Conservation (phyloP, 2,113 vertebrate species). For the Periophthalmus modestus region DNA sequence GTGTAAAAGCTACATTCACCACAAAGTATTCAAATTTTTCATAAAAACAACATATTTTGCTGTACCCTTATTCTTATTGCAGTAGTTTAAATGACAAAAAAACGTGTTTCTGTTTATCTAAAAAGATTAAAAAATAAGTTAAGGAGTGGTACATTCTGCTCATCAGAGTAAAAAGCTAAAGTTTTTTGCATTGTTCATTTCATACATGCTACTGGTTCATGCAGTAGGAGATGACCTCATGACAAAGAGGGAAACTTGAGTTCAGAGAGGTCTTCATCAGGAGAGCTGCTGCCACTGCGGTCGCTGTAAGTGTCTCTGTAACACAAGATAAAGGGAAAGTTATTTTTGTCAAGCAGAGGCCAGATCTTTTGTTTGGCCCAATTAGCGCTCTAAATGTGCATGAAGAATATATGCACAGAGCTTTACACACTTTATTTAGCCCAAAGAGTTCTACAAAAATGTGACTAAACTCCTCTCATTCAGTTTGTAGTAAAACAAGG, state of each 20-base stretch:
- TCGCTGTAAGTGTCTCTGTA: conserved; percentile 93
- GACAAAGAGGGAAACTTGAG: conserved; percentile 83
- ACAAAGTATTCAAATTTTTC: background rate
- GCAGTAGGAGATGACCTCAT: conserved; percentile 38
- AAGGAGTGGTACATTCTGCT: conserved; percentile 2
- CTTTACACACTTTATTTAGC: too few species aligned
- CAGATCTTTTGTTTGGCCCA: too few species aligned
- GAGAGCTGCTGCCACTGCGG: conserved; percentile 88
- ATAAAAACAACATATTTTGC: background rate
- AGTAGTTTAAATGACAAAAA: background rate
- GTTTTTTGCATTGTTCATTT: background rate
- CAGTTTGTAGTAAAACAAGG: too few species aligned
- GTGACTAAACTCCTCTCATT: too few species aligned
- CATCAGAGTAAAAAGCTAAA: background rate
- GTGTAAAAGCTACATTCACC: background rate
- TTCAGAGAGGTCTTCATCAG: conserved; percentile 86
- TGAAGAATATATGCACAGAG: too few species aligned
- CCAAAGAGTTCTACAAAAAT: too few species aligned
- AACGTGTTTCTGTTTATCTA: background rate
- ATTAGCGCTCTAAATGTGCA: too few species aligned
- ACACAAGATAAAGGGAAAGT: conserved; percentile 12
- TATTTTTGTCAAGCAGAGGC: background rate
- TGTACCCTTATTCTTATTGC: background rate
- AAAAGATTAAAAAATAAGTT: conserved; percentile 14
- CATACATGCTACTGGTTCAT: background rate